Percentiles rank a stretch among this genome's conserved stretches.
These are phyloP conservation scores for Peromyscus melanophrys DNA, from an alignment of 2,797 vertebrate species.

Conservation along the genomic window DNA sequence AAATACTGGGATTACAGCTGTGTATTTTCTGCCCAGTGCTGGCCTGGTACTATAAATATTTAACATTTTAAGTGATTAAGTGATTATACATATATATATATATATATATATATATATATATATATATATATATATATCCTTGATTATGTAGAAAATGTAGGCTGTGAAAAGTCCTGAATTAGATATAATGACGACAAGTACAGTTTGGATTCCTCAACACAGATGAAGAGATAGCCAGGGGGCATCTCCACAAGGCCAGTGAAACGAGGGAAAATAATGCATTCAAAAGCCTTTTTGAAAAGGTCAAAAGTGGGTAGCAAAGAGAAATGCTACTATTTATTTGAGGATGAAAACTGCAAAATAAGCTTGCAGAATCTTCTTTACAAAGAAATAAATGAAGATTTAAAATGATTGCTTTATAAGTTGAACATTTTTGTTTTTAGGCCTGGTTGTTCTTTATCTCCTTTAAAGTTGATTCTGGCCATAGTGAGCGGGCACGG, in stretches of 20 bases:
- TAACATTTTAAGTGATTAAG: background rate
- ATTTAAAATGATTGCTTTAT: background rate
- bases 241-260: background rate
- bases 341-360: constrained; percentile 25
- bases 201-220: background rate
- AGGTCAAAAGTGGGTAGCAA: background rate
- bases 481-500: background rate
- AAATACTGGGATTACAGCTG: background rate
- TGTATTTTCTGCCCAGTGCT: background rate
- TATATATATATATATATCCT: background rate
- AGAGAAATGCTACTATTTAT: constrained; percentile 1
- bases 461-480: background rate
- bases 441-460: background rate
- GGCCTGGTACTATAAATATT: constrained; percentile 1
- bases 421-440: background rate
- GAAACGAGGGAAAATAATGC: background rate
- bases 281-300: background rate
- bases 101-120: background rate
- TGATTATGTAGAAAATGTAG: background rate
- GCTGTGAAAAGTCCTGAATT: background rate
- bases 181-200: background rate
- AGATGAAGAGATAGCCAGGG: background rate
- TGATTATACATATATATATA: too few species aligned
- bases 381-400: constrained; percentile 32
- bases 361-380: background rate